Conservation (phyloP, 2,797 vertebrate species). For the Hozukius guyotensis region DNA sequence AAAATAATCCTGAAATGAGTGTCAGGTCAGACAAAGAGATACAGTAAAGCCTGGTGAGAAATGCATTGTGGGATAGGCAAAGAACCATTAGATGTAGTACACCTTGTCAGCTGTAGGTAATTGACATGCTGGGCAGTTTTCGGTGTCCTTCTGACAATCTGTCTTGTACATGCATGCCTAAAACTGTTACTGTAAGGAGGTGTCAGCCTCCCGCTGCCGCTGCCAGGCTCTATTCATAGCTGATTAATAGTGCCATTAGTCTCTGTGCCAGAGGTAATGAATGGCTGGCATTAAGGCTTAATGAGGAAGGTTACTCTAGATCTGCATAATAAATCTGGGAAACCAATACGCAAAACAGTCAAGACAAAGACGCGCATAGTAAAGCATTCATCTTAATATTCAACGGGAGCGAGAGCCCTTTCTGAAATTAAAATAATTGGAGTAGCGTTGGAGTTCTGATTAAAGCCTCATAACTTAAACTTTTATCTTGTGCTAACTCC, state of each 20-base stretch:
- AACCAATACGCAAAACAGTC: conserved; percentile 52
- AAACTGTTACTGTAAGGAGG: conserved; percentile 72
- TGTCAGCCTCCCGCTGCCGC: conserved; percentile 58
- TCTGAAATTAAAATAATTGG: conserved; percentile 34
- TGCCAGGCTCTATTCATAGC: conserved; percentile 73
- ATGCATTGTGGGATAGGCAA: neutral
- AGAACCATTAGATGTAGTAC: conserved; percentile 5
- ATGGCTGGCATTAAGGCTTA: conserved; percentile 80
- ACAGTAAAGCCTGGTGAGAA: neutral
- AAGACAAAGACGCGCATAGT: conserved; percentile 51
- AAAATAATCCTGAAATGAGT: conserved; percentile 6
- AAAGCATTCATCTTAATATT: conserved; percentile 57
- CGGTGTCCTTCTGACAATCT: conserved; percentile 67
- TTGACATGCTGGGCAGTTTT: conserved; percentile 54
- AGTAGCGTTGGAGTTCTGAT: conserved; percentile 20
- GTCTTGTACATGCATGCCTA: conserved; percentile 62
- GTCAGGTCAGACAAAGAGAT: neutral
- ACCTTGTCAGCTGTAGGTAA: conserved; percentile 41
- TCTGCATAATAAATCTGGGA: conserved; percentile 73
- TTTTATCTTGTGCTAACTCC: conserved; percentile 30
- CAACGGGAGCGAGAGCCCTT: neutral
- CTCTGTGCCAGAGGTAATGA: conserved; percentile 76
- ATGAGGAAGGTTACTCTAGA: conserved; percentile 78
- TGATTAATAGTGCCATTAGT: conserved; percentile 83
- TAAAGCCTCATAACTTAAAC: conserved; percentile 16